Base-by-base conservation (phyloP, 1,140 invertebrate genomes). In the Drosophila sp. region DNA sequence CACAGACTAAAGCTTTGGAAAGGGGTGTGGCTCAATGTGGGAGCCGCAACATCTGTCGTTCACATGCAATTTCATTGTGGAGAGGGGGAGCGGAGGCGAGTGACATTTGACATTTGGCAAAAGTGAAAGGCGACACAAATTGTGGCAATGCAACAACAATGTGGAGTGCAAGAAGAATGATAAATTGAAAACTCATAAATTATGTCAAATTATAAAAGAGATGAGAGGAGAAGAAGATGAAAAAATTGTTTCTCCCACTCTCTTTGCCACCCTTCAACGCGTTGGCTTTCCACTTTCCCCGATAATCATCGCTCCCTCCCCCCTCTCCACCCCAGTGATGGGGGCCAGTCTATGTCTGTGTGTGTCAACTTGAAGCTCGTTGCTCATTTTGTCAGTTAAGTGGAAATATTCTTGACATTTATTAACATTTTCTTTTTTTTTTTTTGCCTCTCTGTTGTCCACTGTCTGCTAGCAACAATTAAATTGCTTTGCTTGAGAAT, bases 161-260 rank as follows among this genome's bases (percentile, higher is more conserved):
- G 41, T 40, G 57, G 27, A 72, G 50, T 72, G 72, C 66, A 64
- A 35, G 32, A 35, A 44, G 33, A 62, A 66, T 80, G 80, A 89
- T 84, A 84, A 84, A 89, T 89, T 84, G 84, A 89, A 89, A 89
- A 80, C 76, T 89, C 84, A 80, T 89, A 84, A 89, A 89, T 89
- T 89, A 83, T 83, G 68, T 77, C 79, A 83, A 89, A 83, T 83
- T 87, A 84, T 75, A 56, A 60, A 38, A 38, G 10, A 38, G 35
- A 38, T 38, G 38, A 8, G 63, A 38, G n/a, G 11, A 4, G 50
- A 63, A 29, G 55, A 38, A 23, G 17, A 58, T 40, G 44, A 60
- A 33, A 60, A 47, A 60, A 32, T 32, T 60, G 11, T 35, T 35
- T 8, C 4, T 6, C 30, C 55, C 30, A 33, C 44, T 25, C 38